These are phyloP conservation scores for Magallana gigas DNA, from an alignment of 1,140 invertebrate genomes.

Conservation along the genomic window DNA sequence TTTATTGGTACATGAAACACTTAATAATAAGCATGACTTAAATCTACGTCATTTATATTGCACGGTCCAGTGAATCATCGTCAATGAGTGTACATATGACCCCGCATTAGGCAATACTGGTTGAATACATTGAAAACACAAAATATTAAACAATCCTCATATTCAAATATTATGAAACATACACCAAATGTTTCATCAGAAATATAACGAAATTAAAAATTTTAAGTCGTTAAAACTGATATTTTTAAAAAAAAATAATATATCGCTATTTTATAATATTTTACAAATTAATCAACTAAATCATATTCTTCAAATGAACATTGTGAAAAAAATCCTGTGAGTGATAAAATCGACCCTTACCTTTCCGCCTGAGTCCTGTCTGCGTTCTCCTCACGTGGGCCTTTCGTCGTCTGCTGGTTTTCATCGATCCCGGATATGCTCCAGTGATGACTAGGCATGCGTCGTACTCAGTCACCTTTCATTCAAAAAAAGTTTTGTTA, in stretches of 20 bases:
- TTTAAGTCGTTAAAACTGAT: too few species aligned
- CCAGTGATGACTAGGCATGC: slow-evolving; percentile 36
- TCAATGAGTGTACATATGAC: neutral
- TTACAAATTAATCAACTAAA: too few species aligned
- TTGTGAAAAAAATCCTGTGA: neutral
- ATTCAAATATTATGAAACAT: too few species aligned
- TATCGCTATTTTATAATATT: too few species aligned
- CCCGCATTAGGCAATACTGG: neutral
- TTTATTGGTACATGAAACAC: neutral
- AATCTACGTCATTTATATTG: slow-evolving; percentile 17
- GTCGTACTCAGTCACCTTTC: slow-evolving; percentile 34
- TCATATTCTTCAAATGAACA: too few species aligned
- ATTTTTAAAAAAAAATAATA: too few species aligned
- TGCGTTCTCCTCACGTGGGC: slow-evolving; percentile 23
- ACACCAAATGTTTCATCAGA: too few species aligned
- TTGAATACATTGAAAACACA: too few species aligned
- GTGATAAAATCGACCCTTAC: slow-evolving; percentile 25
- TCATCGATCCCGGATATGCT: slow-evolving; percentile 36
- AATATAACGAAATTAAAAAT: too few species aligned
- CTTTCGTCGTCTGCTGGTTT: slow-evolving; percentile 27
- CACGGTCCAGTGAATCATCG: neutral
- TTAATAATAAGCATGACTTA: neutral
- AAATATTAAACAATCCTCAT: too few species aligned
- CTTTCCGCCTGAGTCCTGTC: slow-evolving; percentile 18
- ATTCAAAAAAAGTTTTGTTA: slow-evolving; percentile 21